Evolutionary conservation across 2,113 vertebrate genomes (phyloP).

Genomic region (Kryptolebias marmoratus): DNA sequence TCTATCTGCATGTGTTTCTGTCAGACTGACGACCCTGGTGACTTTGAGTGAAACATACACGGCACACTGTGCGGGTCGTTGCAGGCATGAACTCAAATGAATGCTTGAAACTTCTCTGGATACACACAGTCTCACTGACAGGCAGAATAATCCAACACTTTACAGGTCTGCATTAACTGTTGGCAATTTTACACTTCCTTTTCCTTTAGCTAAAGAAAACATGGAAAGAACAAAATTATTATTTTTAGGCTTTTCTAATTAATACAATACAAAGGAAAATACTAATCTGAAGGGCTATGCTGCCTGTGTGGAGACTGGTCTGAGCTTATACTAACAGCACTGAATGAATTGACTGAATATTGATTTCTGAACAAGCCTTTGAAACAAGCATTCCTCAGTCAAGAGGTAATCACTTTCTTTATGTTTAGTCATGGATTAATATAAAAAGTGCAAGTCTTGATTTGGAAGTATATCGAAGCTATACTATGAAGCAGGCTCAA

Average conservation of each 20-base stretch:
- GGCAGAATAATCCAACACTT: constrained; percentile 14
- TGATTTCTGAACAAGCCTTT: too few species aligned
- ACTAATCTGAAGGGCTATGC: too few species aligned
- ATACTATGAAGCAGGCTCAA: too few species aligned
- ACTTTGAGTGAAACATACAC: constrained; percentile 42
- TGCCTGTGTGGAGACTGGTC: constrained; percentile 14
- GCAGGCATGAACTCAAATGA: constrained; percentile 26
- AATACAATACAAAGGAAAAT: too few species aligned
- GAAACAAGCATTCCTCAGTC: too few species aligned
- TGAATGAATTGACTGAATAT: constrained; percentile 13
- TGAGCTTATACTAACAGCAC: constrained; percentile 38
- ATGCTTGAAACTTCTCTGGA: constrained; percentile 19
- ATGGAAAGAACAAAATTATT: too few species aligned
- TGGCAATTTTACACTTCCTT: neutral
- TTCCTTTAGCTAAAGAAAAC: too few species aligned
- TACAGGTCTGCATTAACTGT: neutral
- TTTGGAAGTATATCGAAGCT: too few species aligned
- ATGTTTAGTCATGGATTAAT: too few species aligned
- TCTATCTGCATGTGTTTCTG: constrained; percentile 62
- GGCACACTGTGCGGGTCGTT: constrained; percentile 42
- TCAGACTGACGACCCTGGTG: constrained; percentile 64
- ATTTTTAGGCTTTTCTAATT: too few species aligned
- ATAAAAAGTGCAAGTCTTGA: too few species aligned
- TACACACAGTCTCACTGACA: constrained; percentile 22
- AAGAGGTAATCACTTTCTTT: too few species aligned